A percentile compares a stretch with the other conserved stretches of the same genome.
Conservation (phyloP, 2,113 vertebrate genomes). For the Okapia johnstoni region DNA sequence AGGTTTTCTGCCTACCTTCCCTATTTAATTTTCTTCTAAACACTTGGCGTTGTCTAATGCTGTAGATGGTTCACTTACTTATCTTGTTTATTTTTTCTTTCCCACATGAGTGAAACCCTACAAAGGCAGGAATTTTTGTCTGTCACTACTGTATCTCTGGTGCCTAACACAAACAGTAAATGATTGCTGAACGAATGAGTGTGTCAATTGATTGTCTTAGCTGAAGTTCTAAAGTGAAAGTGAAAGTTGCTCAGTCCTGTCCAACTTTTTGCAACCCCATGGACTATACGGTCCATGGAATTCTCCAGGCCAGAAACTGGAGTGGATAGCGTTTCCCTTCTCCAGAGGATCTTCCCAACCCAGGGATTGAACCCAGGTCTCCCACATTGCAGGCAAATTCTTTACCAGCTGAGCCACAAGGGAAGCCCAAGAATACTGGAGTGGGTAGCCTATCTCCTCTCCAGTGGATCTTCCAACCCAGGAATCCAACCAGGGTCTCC, state of each 20-base stretch:
- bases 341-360: background rate
- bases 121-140: background rate
- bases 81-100: background rate
- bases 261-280: background rate
- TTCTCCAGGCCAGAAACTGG: background rate
- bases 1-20: background rate
- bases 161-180: background rate
- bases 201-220: background rate
- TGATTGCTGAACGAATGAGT: background rate
- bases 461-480: background rate
- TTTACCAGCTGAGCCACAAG: background rate
- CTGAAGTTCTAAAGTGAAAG: background rate
- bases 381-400: fast-evolving
- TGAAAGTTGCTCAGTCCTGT: background rate
- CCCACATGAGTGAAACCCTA: background rate
- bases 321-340: background rate
- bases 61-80: background rate
- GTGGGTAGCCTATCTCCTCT: background rate
- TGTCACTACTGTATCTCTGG: background rate
- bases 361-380: background rate
- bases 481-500: background rate
- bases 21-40: background rate
- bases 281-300: background rate
- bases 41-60: background rate
- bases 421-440: background rate